These are phyloP conservation scores for Enteromius viviparus DNA, from an alignment of 2,797 vertebrate genomes.

Conservation along the genomic window DNA sequence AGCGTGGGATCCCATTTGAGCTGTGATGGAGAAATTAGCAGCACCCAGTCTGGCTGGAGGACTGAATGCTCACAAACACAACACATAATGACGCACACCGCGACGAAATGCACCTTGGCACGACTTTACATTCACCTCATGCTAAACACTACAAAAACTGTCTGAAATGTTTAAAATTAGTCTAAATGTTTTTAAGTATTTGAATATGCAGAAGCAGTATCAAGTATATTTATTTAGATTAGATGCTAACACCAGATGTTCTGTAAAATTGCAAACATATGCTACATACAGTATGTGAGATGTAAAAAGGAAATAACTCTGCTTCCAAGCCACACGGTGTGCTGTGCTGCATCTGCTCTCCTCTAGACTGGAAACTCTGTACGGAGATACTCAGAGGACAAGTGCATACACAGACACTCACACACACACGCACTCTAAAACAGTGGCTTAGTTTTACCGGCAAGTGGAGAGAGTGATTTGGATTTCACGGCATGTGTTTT, in stretches of 20 bases:
- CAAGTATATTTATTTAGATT: background rate
- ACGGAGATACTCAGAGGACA: constrained; percentile 28
- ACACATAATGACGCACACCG: constrained; percentile 40
- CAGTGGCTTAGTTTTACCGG: constrained; percentile 25
- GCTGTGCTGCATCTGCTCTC: constrained; percentile 51
- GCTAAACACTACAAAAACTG: background rate
- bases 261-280: background rate
- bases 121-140: constrained; percentile 5
- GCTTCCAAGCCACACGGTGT: constrained; percentile 60
- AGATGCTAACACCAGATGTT: background rate
- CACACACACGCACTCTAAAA: constrained; percentile 11
- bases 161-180: background rate
- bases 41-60: constrained; percentile 49
- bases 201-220: background rate
- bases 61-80: constrained; percentile 60
- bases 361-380: constrained; percentile 27
- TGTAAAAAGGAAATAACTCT: constrained; percentile 37
- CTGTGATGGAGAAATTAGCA: constrained; percentile 58
- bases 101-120: constrained; percentile 9
- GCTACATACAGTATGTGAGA: constrained; percentile 17
- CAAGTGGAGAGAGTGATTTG: constrained; percentile 26
- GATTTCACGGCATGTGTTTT: constrained; percentile 26
- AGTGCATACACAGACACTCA: constrained; percentile 22
- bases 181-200: background rate
- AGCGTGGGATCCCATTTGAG: constrained; percentile 79